phyloP scores from a whole-genome alignment of 2,888 invertebrate species.

The Heteromurus nitidus region DNA sequence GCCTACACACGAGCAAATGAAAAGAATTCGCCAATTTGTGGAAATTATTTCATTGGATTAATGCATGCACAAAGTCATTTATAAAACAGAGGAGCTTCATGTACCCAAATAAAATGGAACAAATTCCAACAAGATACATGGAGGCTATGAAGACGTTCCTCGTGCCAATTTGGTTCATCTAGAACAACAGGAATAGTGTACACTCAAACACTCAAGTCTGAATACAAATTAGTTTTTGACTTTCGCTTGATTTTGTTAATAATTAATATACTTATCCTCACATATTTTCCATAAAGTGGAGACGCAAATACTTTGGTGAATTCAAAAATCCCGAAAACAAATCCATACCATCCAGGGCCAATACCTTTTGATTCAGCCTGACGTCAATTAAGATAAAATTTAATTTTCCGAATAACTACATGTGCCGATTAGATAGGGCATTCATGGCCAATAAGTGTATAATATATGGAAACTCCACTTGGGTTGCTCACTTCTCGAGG shows the following conservation, averaged over 20 bases:
- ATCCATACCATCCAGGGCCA: slow-evolving; percentile 86
- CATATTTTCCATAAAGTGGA: slow-evolving; percentile 87
- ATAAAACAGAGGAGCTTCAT: background rate
- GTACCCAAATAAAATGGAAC: slow-evolving; percentile 88
- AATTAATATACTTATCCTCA: no score
- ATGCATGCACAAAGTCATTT: background rate
- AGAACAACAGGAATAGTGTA: no score
- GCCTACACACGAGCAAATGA: no score
- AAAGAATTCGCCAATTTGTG: no score
- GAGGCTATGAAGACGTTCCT: slow-evolving; percentile 82
- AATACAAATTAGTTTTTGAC: no score
- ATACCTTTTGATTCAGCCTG: slow-evolving; percentile 89
- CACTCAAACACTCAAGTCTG: no score
- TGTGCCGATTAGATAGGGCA: background rate
- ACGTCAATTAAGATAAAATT: slow-evolving; percentile 74
- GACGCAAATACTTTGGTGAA: slow-evolving; percentile 88
- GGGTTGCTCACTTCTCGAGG: slow-evolving; percentile 58
- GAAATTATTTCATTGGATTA: background rate
- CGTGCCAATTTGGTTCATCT: slow-evolving; percentile 66
- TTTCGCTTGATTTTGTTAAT: no score
- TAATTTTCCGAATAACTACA: no score
- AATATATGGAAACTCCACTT: background rate
- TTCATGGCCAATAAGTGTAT: background rate
- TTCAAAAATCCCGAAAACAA: slow-evolving; percentile 92
- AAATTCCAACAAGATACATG: slow-evolving; percentile 87